Percentiles rank a stretch among this genome's conserved stretches.
Evolutionary conservation across 2,797 vertebrate genomes (phyloP).

Genomic region (Chromobotia macracanthus): DNA sequence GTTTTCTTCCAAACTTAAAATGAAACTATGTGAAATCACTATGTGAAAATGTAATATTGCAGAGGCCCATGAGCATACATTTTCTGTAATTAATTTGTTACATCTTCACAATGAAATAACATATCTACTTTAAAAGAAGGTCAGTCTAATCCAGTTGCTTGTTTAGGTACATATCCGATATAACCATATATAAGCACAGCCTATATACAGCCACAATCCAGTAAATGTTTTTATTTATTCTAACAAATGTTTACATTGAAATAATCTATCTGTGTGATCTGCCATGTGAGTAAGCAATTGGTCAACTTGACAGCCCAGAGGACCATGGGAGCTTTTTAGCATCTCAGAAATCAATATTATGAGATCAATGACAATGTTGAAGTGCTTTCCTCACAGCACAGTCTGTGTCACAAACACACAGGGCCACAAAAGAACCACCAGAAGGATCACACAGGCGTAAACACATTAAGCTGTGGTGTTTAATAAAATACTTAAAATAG

Average conservation of each 20-base stretch:
- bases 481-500: conserved; percentile 12
- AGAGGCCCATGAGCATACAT: too few relatives aligned
- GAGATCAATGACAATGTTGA: conserved; percentile 59
- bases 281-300: conserved; percentile 43
- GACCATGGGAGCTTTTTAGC: conserved; percentile 51
- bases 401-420: conserved; percentile 43
- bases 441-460: conserved; percentile 18
- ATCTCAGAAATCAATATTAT: conserved; percentile 55
- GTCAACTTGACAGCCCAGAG: conserved; percentile 37
- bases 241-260: not conserved
- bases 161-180: too few relatives aligned
- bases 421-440: conserved; percentile 33
- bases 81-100: too few relatives aligned
- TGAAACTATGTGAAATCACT: too few relatives aligned
- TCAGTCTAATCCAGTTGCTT: too few relatives aligned
- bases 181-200: too few relatives aligned
- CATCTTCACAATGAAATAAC: too few relatives aligned
- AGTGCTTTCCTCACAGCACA: conserved; percentile 52
- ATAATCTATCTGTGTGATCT: conserved; percentile 31
- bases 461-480: conserved; percentile 13
- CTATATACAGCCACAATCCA: too few relatives aligned
- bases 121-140: too few relatives aligned
- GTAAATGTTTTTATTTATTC: not conserved
- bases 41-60: too few relatives aligned
- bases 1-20: too few relatives aligned